Evolutionary conservation across 2,888 invertebrate species (phyloP).

Genomic region (Subacronicta megacephala): DNA sequence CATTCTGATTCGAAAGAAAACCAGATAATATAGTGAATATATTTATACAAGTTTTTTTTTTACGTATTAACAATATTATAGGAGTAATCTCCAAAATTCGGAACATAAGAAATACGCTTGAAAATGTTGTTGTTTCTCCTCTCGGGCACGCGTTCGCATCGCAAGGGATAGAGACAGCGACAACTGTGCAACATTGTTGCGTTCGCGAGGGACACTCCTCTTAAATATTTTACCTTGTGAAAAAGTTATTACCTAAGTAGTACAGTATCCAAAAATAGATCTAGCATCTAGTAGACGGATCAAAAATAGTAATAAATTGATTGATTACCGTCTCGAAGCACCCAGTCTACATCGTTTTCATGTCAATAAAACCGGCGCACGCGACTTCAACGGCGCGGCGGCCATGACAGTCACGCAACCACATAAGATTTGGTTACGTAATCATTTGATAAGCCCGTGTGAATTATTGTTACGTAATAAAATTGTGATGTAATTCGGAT

Average conservation of each 20-base stretch:
- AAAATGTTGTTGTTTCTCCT: too few relatives aligned
- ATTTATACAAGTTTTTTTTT: too few relatives aligned
- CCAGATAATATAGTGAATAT: too few relatives aligned
- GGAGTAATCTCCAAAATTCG: too few relatives aligned
- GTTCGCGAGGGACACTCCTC: too few relatives aligned
- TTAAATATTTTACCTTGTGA: constrained; percentile 9
- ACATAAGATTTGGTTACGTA: constrained; percentile 45
- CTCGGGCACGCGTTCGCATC: too few relatives aligned
- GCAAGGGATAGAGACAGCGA: too few relatives aligned
- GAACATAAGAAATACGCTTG: too few relatives aligned
- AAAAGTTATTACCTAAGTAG: neutral
- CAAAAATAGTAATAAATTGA: constrained; percentile 48
- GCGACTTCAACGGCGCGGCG: constrained; percentile 35
- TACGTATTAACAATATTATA: too few relatives aligned
- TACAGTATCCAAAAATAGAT: constrained; percentile 22
- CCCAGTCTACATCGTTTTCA: constrained; percentile 27
- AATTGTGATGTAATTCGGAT: neutral
- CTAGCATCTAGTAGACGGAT: constrained; percentile 26
- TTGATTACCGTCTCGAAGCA: constrained; percentile 52
- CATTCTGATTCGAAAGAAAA: too few relatives aligned
- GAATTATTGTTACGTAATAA: constrained; percentile 10
- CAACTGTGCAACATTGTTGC: too few relatives aligned
- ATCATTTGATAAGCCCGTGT: constrained; percentile 43
- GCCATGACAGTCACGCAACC: constrained; percentile 44
- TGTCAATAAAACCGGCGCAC: constrained; percentile 54